A percentile compares a stretch with the other conserved stretches of the same genome.
Conservation (phyloP, 2,888 invertebrate genomes). For the Trileptium ribeirensis region DNA sequence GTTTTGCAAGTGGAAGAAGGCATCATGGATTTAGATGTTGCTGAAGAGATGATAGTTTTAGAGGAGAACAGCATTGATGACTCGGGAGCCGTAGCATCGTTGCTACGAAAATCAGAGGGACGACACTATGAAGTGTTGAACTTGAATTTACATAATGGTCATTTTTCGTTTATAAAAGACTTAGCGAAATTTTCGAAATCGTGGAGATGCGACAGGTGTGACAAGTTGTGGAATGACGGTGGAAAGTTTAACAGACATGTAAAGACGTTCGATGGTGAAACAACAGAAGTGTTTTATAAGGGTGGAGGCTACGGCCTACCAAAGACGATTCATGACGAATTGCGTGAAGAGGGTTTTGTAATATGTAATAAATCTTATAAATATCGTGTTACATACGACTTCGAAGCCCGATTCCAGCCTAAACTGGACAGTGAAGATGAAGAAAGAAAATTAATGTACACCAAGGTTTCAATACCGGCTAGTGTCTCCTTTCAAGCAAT, state of each 20-base stretch:
- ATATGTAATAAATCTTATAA: not conserved
- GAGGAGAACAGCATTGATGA: too few relatives aligned
- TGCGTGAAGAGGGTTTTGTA: not conserved
- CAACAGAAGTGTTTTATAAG: not conserved
- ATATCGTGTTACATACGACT: not conserved
- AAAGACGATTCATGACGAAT: constrained; percentile 11
- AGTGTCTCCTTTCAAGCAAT: not conserved
- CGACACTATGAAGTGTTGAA: not conserved
- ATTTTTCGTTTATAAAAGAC: not conserved
- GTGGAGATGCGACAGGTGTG: not conserved
- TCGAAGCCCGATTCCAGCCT: not conserved
- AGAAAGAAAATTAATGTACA: constrained; percentile 5
- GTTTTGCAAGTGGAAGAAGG: not conserved
- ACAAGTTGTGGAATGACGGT: not conserved
- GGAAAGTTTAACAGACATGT: not conserved
- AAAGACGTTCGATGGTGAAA: not conserved
- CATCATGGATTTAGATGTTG: not conserved
- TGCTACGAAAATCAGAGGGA: not conserved
- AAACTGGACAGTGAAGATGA: not conserved
- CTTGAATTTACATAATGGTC: not conserved
- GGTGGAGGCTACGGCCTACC: not conserved
- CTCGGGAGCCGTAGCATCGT: not conserved
- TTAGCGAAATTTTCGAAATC: not conserved
- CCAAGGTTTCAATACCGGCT: not conserved
- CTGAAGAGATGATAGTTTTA: too few relatives aligned